phyloP scores from a whole-genome alignment of 2,888 invertebrate species.

The Selenia dentaria region DNA sequence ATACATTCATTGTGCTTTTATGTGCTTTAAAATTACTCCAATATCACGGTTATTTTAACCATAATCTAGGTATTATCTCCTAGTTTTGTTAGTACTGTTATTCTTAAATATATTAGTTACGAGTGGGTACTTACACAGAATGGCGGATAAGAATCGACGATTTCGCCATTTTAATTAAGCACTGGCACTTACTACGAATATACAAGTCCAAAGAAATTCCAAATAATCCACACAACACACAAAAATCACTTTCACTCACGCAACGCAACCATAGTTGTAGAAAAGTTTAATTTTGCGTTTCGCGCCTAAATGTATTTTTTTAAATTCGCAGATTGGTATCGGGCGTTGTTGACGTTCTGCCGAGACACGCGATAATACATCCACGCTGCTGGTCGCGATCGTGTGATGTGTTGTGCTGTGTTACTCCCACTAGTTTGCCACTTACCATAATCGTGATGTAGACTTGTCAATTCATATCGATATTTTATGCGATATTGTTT shows the following conservation, averaged over 20 bases:
- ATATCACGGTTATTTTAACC: too few species aligned
- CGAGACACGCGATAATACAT: conserved; percentile 50
- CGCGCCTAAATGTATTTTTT: conserved; percentile 29
- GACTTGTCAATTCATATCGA: conserved; percentile 39
- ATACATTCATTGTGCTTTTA: too few species aligned
- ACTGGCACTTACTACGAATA: conserved; percentile 15
- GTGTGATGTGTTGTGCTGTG: too few species aligned
- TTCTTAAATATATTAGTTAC: too few species aligned
- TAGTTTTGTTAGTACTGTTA: too few species aligned
- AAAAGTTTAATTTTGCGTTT: conserved; percentile 9
- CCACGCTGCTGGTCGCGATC: conserved; percentile 42
- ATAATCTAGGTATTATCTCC: too few species aligned
- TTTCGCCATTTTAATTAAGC: conserved; percentile 47
- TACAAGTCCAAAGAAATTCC: conserved; percentile 18
- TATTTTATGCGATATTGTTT: conserved; percentile 14
- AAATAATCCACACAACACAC: conserved; percentile 22
- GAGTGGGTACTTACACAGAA: conserved; percentile 58
- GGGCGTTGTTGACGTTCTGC: conserved; percentile 8
- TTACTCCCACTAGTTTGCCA: conserved; percentile 45
- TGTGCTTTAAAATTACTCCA: too few species aligned
- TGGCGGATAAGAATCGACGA: conserved; percentile 51
- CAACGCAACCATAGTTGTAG: conserved; percentile 31
- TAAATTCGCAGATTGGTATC: conserved; percentile 17
- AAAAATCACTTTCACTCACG: conserved; percentile 38
- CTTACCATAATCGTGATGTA: conserved; percentile 45